Evolutionary conservation across 2,113 vertebrate species (phyloP), one percentile per base, ranked within the genome.

Genomic region (Xiphorhynchus elegans): DNA sequence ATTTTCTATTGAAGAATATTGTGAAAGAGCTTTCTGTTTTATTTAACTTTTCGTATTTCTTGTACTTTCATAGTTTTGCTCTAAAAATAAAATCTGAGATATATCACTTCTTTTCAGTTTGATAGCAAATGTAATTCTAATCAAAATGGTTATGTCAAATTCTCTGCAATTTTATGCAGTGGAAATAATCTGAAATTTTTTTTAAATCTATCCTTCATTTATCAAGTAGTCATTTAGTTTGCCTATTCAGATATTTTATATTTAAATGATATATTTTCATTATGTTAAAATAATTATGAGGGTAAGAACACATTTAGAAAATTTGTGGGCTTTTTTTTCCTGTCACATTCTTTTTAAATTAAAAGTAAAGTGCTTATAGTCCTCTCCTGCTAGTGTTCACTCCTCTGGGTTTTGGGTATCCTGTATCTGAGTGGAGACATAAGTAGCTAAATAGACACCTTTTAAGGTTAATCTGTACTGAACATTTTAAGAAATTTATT

Each of bases 111-210:
- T 64, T 60, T 40, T 73, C 5, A 15, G 3, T 73, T 89, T 72
- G 13, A 44, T 4, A n/a, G 8, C 8, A 73, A 59, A 68, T 35
- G 39, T 52, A 49, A 69, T 77, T 84, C 21, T 18, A 84, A 18
- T 6, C 10, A 52, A 79, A 76, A 47, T 31, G 3, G 4, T 29
- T 79, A 3, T 26, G 53, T 40, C 9, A 40, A 31, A 87, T 83
- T 0, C 35, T 76, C 25, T 55, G 7, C 11, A 50, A 18, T 60
- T 69, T 50, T 74, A 33, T 0, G 0, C 19, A 73, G 25, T 33
- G 28, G 24, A 79, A 73, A 56, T 58, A 39, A 11, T 31, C 4
- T 55, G 9, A 79, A 20, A 68, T 44, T 23, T 15, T 26, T 9
- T 31, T 1, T 6, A 79, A 47, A 37, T 33, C 9, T 39, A 19